A percentile compares a stretch with the other conserved stretches of the same genome.
These are phyloP conservation scores for Panurus biarmicus DNA, from an alignment of 2,113 vertebrate genomes.

Conservation along the genomic window DNA sequence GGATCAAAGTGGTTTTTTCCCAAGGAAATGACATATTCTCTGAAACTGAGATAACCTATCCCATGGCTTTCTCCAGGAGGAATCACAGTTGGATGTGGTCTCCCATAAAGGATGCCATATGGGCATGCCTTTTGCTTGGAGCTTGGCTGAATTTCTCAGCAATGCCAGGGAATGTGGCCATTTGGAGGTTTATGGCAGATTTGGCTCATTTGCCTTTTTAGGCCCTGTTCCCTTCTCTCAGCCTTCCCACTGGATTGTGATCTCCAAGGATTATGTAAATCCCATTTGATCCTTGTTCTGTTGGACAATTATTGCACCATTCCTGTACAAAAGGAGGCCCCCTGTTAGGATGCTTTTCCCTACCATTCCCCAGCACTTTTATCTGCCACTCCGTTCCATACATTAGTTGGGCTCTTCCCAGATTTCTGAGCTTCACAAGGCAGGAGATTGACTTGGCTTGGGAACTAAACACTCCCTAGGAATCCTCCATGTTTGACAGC, in stretches of 20 bases:
- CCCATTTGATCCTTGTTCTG: background rate
- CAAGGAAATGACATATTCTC: background rate
- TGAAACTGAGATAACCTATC: too few relatives aligned
- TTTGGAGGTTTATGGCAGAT: background rate
- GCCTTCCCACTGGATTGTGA: background rate
- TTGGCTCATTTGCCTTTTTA: background rate
- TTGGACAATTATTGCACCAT: background rate
- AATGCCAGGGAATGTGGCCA: background rate
- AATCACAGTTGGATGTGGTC: background rate
- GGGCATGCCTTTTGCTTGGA: background rate
- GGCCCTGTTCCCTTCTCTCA: background rate
- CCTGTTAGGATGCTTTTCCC: background rate
- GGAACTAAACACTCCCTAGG: background rate
- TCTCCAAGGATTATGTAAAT: background rate
- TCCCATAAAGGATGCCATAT: background rate
- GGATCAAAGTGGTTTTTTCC: background rate
- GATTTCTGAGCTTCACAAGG: background rate
- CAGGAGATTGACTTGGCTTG: background rate
- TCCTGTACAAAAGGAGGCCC: background rate
- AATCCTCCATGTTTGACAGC: background rate
- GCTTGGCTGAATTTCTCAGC: background rate
- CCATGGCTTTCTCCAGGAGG: too few relatives aligned
- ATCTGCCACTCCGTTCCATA: background rate
- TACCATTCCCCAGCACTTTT: background rate
- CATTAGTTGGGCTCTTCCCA: background rate